Base-by-base conservation (phyloP, 1,140 invertebrate genomes). In the Lordiphosa stackelbergi region DNA sequence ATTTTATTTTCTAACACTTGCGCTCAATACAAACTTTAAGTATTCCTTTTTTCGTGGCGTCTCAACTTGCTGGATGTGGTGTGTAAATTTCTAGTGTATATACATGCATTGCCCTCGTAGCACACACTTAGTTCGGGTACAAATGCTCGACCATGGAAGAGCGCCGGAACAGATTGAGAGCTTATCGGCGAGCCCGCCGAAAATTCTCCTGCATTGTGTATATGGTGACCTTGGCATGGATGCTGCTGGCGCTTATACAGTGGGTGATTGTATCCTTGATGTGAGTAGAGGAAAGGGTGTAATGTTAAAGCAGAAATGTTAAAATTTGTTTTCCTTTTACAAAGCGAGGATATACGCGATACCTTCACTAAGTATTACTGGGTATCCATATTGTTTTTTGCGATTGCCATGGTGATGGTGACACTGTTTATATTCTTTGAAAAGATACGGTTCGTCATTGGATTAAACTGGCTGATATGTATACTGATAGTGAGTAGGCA, bases 391-490 rank as follows among this genome's bases (percentile, higher is more conserved):
- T 13, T 78, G 9, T 73, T 47, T 31, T 84, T 84, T 34, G 4
- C 5, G 0, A 0, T 84, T 4, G 58, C 53, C 2, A 72, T 81
- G 41, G 2, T 48, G 2, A 7, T 77, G 35, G 28, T 54, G 0
- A 37, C 59, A 0, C 0, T 73, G 13, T 81, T 83, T 7, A 63
- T 81, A 40, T 81, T 83, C 19, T 40, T 73, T 4, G 77, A 81
- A 22, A 31, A 41, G 24, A 22, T 57, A 4, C 77, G 77, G 8
- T 60, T 62, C 11, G 52, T 77, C 0, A n/a, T 3, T 0, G 34
- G 36, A 2, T 11, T 81, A 3, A 83, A 83, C 43, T 69, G 68
- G 57, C 1, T 77, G 0, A 0, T 81, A 2, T 3, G 68, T 5
- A 2, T 72, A 4, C 4, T 81, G 0, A 83, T 72, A 45, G 77